These are phyloP conservation scores for Salpingus planirostris DNA, from an alignment of 2,888 invertebrate genomes.

Conservation along the genomic window DNA sequence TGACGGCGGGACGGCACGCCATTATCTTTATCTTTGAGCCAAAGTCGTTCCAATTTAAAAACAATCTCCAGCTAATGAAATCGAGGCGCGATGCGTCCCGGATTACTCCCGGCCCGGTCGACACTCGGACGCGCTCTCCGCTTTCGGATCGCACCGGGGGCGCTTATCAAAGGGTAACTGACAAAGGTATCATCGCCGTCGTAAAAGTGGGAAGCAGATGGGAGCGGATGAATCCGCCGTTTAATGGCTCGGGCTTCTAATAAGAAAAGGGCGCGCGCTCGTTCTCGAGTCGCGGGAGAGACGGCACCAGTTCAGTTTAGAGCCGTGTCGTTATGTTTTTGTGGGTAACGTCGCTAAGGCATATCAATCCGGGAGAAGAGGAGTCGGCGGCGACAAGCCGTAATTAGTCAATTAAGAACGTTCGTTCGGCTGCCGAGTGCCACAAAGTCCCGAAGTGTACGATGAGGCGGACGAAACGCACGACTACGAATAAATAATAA, in stretches of 20 bases:
- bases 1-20: too few relatives aligned
- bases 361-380: constrained; percentile 9
- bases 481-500: constrained; percentile 24
- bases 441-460: too few relatives aligned
- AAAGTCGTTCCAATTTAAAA: constrained; percentile 19
- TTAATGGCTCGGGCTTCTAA: too few relatives aligned
- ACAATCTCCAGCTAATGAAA: constrained; percentile 18
- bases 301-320: too few relatives aligned
- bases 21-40: constrained; percentile 15
- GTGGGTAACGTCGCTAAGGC: constrained; percentile 5
- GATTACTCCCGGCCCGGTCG: constrained; percentile 12
- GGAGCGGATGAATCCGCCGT: too few relatives aligned
- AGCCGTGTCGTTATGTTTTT: constrained; percentile 9
- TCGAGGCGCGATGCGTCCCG: constrained; percentile 7
- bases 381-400: constrained; percentile 16
- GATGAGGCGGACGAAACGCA: constrained; percentile 13
- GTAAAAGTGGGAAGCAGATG: constrained; percentile 3
- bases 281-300: too few relatives aligned
- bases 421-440: constrained; percentile 16
- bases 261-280: too few relatives aligned
- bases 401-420: constrained; percentile 23
- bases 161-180: constrained; percentile 13
- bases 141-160: too few relatives aligned
- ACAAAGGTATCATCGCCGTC: constrained; percentile 11
- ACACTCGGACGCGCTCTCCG: constrained; percentile 11